These are phyloP conservation scores for Dasyornis broadbenti DNA, from an alignment of 2,113 vertebrate species.

Conservation along the genomic window DNA sequence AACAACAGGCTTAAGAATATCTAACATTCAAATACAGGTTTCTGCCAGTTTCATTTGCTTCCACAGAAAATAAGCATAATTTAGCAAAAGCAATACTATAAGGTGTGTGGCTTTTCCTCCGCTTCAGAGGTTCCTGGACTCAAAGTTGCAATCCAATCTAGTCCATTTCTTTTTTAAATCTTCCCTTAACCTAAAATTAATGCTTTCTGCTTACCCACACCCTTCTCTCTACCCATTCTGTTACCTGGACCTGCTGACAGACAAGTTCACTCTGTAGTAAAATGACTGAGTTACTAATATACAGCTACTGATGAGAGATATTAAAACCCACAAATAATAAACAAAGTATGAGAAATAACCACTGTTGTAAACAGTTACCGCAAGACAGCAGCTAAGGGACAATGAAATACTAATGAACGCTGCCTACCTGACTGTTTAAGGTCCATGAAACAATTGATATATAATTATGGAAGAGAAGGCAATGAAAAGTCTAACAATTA, in stretches of 20 bases:
- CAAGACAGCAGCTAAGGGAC: not conserved
- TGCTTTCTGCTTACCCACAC: not conserved
- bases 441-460: not conserved
- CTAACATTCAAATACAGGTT: not conserved
- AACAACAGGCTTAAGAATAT: not conserved
- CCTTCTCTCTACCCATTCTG: not conserved
- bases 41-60: not conserved
- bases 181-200: not conserved
- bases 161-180: not conserved
- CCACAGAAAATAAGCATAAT: not conserved
- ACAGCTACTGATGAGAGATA: not conserved
- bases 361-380: not conserved
- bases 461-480: not conserved
- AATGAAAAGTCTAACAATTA: not conserved
- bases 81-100: not conserved
- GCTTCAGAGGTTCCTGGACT: not conserved
- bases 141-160: not conserved
- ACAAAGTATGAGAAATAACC: not conserved
- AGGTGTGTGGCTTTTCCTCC: not conserved
- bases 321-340: not conserved
- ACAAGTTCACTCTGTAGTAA: not conserved
- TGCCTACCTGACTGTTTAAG: not conserved
- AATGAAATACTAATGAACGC: not conserved
- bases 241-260: not conserved
- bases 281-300: not conserved